Evolutionary conservation across 2,113 vertebrate genomes (phyloP).

Genomic region (Saimiri boliviensis): DNA sequence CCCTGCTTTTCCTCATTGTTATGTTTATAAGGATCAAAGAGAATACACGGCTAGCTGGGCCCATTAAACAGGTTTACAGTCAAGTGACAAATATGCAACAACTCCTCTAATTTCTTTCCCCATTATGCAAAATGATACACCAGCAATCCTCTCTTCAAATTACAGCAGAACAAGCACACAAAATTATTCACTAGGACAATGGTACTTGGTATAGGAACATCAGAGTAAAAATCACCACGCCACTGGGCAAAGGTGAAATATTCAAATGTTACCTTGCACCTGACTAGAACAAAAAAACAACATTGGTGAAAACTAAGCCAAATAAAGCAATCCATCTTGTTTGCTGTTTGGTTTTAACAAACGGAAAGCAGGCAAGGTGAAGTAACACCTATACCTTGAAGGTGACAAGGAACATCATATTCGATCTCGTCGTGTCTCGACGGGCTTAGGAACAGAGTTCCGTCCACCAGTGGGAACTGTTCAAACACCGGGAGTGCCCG

Average conservation of each 20-base stretch:
- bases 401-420: constrained; percentile 98
- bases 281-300: not conserved
- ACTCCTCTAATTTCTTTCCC: constrained; percentile 26
- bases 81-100: constrained; percentile 10
- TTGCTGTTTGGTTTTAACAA: constrained; percentile 43
- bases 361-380: constrained; percentile 75
- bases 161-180: constrained; percentile 20
- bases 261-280: not conserved
- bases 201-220: not conserved
- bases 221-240: not conserved
- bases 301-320: constrained; percentile 22
- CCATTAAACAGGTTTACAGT: not conserved
- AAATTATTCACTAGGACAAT: constrained; percentile 3
- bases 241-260: not conserved
- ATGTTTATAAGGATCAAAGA: not conserved
- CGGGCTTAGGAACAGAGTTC: constrained; percentile 97
- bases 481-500: constrained; percentile 95
- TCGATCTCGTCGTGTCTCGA: constrained; percentile 98
- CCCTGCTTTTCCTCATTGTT: not conserved
- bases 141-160: constrained; percentile 9
- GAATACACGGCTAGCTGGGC: not conserved
- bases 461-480: constrained; percentile 98
- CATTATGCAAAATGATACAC: not conserved
- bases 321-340: not conserved
- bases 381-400: constrained; percentile 94